These are phyloP conservation scores for Erannis defoliaria DNA, from an alignment of 2,888 invertebrate genomes.

Conservation along the genomic window DNA sequence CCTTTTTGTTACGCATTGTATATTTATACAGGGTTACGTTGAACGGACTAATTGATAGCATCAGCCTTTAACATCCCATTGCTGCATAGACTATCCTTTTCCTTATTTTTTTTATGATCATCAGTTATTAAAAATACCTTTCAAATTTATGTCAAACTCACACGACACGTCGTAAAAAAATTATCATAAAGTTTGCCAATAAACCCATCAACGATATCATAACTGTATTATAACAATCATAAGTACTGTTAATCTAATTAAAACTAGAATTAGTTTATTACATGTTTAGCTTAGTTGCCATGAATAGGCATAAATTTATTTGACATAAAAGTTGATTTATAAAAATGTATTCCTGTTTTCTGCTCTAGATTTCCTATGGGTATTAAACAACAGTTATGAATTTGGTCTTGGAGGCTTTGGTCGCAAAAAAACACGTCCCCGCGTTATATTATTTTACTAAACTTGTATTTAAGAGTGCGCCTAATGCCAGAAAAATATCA, in stretches of 20 bases:
- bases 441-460: no score
- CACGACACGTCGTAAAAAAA: not conserved
- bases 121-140: not conserved
- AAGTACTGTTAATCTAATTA: slow-evolving; percentile 30
- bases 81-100: no score
- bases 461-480: no score
- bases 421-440: no score
- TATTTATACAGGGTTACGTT: no score
- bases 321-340: slow-evolving; percentile 2
- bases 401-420: no score
- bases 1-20: no score
- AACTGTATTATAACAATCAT: slow-evolving; percentile 21
- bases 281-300: not conserved
- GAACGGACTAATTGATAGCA: no score
- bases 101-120: no score
- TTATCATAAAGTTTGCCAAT: not conserved
- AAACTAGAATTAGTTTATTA: slow-evolving; percentile 16
- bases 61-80: no score
- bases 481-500: no score
- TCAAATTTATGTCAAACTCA: not conserved
- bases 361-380: slow-evolving; percentile 18
- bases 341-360: slow-evolving; percentile 12
- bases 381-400: slow-evolving; percentile 17
- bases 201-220: slow-evolving; percentile 3
- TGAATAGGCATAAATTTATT: slow-evolving; percentile 17